Conservation (phyloP, 1,140 invertebrate species). For the Euglossa dilemma region DNA sequence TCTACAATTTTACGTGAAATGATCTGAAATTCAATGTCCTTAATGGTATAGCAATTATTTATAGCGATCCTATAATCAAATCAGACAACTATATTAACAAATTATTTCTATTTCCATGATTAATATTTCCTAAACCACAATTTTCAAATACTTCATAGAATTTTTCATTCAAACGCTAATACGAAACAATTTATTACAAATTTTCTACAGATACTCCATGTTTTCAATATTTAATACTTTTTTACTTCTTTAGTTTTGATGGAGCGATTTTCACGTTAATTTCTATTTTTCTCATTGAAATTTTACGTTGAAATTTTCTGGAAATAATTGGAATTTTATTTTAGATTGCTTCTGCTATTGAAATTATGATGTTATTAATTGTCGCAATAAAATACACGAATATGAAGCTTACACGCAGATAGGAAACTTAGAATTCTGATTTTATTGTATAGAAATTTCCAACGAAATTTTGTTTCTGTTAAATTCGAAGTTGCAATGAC, state of each 20-base stretch:
- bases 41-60: conserved; percentile 23
- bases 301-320: too few species aligned
- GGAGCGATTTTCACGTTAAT: too few species aligned
- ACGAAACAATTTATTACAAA: neutral
- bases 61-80: conserved; percentile 37
- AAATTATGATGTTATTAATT: too few species aligned
- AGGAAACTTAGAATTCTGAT: too few species aligned
- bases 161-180: neutral
- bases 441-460: too few species aligned
- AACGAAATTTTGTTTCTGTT: neutral
- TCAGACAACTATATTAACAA: conserved; percentile 13
- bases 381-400: too few species aligned
- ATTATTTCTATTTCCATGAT: neutral
- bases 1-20: conserved; percentile 29
- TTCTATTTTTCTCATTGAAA: too few species aligned
- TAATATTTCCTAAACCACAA: neutral
- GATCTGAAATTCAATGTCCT: neutral
- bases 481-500: neutral
- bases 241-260: too few species aligned
- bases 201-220: too few species aligned
- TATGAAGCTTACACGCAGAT: too few species aligned
- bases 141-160: neutral
- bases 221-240: neutral
- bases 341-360: too few species aligned
- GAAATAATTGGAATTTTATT: too few species aligned